phyloP scores from a whole-genome alignment of 2,113 vertebrate genomes.

The Chlorodrepanis virens region DNA sequence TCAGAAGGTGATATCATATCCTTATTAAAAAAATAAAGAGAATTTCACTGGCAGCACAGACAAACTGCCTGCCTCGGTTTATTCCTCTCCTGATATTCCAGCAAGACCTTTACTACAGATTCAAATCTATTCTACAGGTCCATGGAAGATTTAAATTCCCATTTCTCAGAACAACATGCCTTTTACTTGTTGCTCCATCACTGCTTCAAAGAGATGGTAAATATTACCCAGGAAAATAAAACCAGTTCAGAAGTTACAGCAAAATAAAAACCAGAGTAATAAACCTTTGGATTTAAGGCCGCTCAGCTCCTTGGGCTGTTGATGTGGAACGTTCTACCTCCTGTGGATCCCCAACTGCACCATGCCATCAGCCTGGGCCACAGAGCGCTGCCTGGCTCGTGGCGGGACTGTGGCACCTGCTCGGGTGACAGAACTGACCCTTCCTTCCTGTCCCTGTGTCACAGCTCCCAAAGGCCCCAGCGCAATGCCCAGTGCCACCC shows the following conservation, averaged over 20 bases:
- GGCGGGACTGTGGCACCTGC: rapidly evolving
- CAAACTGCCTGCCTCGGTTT: background rate
- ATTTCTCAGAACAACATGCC: background rate
- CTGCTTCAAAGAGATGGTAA: background rate
- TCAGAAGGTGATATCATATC: background rate
- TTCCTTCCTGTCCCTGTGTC: background rate
- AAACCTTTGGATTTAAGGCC: background rate
- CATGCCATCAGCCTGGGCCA: background rate
- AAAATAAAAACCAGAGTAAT: background rate
- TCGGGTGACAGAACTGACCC: background rate
- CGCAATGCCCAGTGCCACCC: rapidly evolving
- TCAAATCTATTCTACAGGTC: background rate
- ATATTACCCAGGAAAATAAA: background rate
- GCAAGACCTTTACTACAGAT: background rate
- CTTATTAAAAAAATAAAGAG: background rate
- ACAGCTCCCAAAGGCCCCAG: background rate
- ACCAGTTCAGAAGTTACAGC: background rate
- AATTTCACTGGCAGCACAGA: background rate
- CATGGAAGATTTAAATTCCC: background rate
- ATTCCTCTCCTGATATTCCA: background rate
- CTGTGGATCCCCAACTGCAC: background rate
- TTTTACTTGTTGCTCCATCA: background rate
- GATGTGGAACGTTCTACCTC: background rate
- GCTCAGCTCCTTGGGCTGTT: background rate
- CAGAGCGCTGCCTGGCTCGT: background rate